phyloP scores from a whole-genome alignment of 2,113 vertebrate genomes.

The Dromaius novaehollandiae region DNA sequence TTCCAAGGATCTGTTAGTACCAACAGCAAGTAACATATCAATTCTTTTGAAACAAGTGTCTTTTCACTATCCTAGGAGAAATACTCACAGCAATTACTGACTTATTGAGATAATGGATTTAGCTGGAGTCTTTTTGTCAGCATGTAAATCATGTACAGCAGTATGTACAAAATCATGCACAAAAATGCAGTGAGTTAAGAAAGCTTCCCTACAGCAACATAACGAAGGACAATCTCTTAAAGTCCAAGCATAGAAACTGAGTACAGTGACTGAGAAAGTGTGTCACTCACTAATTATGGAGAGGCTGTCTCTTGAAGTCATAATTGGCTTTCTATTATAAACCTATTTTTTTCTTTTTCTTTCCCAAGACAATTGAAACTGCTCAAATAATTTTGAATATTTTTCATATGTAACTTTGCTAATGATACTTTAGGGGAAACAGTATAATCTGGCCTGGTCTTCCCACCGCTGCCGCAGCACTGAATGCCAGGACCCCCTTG shows the following conservation, averaged over 20 bases:
- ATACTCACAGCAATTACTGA: background rate
- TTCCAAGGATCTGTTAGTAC: background rate
- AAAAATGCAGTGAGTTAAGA: background rate
- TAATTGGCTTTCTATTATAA: conserved; percentile 36
- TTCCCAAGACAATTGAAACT: background rate
- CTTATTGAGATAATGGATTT: background rate
- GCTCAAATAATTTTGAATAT: background rate
- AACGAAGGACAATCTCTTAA: conserved; percentile 21
- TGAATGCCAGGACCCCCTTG: background rate
- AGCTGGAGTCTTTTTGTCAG: background rate
- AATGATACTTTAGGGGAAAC: background rate
- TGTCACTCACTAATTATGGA: conserved; percentile 40
- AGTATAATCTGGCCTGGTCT: background rate
- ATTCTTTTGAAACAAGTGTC: background rate
- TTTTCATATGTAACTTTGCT: background rate
- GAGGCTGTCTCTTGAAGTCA: background rate
- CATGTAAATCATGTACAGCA: background rate
- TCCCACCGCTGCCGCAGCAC: background rate
- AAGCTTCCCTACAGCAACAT: background rate
- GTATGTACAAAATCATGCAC: background rate
- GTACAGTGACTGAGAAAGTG: conserved; percentile 22
- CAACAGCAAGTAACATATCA: background rate
- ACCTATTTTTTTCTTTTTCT: background rate
- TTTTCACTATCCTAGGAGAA: background rate
- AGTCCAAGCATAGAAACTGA: conserved; percentile 21